Base-by-base conservation (phyloP, 2,797 vertebrate genomes). In the Poliocrania exsul region DNA sequence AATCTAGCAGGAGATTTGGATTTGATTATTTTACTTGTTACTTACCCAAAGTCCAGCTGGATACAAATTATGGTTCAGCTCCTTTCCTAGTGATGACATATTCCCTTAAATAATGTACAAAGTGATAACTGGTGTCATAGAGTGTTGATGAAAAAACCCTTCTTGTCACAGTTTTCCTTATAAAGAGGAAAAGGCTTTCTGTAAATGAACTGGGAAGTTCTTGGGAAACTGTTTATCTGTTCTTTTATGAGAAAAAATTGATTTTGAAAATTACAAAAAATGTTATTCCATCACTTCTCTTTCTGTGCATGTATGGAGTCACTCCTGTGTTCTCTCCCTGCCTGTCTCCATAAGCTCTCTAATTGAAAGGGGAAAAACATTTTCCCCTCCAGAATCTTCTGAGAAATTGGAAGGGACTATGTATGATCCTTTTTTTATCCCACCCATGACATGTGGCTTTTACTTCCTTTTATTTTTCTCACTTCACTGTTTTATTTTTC, bases 291-390 rank as follows among this genome's bases (percentile, higher is more conserved):
- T 66, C 24, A 28, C 13, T 83, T 65, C 6, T 56, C 7, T 64
- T 12, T 10, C 31, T 47, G 26, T 67, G 8, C 10, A 7, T 19
- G 7, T 51, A 20, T 0, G 0, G 24, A 69, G 9, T 20, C 46
- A 49, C 9, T 64, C 37, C 16, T 46, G n/a, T 58, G 4, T 3
- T 13, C 33, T 71, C 21, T 15, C 50, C 25, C 31, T 38, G 17
- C 38, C 46, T 53, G 64, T 23, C 13, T 11, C 5, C 21, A 50
- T 25, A 64, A 64, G 3, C 9, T 84, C 6, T 46, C 26, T 71
- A 56, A 74, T 31, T 20, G 35, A 78, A 70, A 71, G 3, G 3
- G 2, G 20, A 47, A 66, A 58, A 8, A 7, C 4, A 20, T 18
- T 86, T 90, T 92, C 35, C 13, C 5, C 23, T 93, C 38, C 24